A percentile compares a stretch with the other conserved stretches of the same genome.
These are phyloP conservation scores for Protonemura montana DNA, from an alignment of 2,888 invertebrate genomes.

Conservation along the genomic window DNA sequence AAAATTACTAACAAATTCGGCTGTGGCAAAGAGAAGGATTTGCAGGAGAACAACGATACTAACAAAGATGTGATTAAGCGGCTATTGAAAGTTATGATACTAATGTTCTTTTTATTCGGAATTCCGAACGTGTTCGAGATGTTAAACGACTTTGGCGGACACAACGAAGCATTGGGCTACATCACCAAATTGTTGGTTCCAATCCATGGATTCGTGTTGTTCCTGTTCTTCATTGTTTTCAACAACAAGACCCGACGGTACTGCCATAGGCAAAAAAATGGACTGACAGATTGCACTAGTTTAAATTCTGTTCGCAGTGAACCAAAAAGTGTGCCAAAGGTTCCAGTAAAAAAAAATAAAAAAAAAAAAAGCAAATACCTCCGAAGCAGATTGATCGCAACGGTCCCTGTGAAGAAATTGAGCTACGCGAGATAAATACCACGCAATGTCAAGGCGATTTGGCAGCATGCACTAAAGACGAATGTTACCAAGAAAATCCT, in stretches of 20 bases:
- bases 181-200: not conserved
- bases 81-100: not conserved
- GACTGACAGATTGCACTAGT: no score
- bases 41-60: not conserved
- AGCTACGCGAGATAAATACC: no score
- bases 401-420: no score
- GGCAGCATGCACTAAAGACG: no score
- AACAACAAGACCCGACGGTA: not conserved
- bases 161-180: not conserved
- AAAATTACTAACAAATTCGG: not conserved
- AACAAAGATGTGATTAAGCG: not conserved
- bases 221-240: not conserved
- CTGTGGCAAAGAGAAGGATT: not conserved
- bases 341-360: no score
- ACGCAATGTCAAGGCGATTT: no score
- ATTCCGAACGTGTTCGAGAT: slow-evolving; percentile 7
- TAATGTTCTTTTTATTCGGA: not conserved
- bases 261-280: no score
- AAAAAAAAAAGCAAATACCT: no score
- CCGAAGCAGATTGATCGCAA: no score
- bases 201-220: not conserved
- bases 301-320: no score
- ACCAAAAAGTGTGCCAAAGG: no score
- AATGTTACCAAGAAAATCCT: no score
- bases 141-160: not conserved